A percentile compares a stretch with the other conserved stretches of the same genome.
These are phyloP conservation scores for Clarias gariepinus DNA, from an alignment of 2,113 vertebrate species.

Conservation along the genomic window DNA sequence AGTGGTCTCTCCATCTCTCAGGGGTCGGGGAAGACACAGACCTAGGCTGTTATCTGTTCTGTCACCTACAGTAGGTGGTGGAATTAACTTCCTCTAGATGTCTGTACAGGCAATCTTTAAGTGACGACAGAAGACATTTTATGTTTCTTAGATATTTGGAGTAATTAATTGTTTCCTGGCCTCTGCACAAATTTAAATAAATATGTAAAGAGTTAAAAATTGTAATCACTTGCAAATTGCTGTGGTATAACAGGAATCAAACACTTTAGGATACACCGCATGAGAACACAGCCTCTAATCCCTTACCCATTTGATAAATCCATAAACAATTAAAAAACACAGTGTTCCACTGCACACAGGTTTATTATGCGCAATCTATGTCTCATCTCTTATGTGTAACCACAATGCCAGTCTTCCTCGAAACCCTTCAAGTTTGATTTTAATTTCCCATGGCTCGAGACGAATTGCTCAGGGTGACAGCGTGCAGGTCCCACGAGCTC, in stretches of 20 bases:
- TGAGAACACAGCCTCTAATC: background rate
- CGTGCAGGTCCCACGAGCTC: conserved; percentile 11
- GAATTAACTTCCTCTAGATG: no score
- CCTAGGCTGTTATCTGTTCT: no score
- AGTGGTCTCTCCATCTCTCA: no score
- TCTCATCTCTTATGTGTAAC: background rate
- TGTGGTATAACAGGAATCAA: background rate
- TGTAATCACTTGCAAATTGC: background rate
- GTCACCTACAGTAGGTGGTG: no score
- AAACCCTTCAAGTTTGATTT: conserved; percentile 15
- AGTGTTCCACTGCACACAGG: background rate
- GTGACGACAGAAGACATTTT: no score
- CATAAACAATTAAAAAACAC: background rate
- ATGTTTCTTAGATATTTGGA: no score
- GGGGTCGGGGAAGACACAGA: no score
- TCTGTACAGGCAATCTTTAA: no score
- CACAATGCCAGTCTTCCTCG: background rate
- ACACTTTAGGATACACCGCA: background rate
- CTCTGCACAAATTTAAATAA: background rate
- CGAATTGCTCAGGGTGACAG: background rate
- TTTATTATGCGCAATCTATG: background rate
- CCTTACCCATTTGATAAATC: background rate
- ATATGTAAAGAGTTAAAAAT: background rate
- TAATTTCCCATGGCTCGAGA: conserved; percentile 18
- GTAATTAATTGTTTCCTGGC: background rate